Conservation (phyloP, 1,140 invertebrate genomes). For the Bombus confusus region DNA sequence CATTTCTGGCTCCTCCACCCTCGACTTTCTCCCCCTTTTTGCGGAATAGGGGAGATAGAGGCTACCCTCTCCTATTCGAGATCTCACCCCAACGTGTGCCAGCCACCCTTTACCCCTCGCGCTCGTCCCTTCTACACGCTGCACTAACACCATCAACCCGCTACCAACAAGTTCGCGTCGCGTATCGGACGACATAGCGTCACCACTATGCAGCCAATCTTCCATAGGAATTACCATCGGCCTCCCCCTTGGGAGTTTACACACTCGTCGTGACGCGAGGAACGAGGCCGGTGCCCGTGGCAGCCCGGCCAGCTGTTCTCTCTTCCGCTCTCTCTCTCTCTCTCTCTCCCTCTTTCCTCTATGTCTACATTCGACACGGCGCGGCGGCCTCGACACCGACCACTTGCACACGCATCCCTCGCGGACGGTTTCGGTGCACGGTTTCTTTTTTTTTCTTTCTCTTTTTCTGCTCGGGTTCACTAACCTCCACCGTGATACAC, state of each 20-base stretch:
- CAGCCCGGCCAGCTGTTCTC: constrained; percentile 57
- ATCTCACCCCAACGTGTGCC: constrained; percentile 52
- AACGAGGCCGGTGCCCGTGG: constrained; percentile 50
- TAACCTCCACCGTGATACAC: neutral
- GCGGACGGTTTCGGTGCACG: constrained; percentile 8
- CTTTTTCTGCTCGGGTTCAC: neutral
- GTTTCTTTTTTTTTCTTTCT: neutral
- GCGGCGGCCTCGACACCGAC: constrained; percentile 6
- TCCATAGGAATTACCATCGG: constrained; percentile 64
- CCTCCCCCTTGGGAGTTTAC: constrained; percentile 43
- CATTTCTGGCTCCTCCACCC: constrained; percentile 37
- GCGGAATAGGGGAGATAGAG: constrained; percentile 50
- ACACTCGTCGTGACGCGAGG: constrained; percentile 49
- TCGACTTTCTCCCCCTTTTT: constrained; percentile 36
- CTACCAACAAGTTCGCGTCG: constrained; percentile 64
- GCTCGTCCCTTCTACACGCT: neutral
- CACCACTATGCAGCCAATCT: constrained; percentile 65
- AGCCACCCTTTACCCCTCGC: neutral
- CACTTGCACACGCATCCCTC: constrained; percentile 10
- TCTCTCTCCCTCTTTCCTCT: neutral
- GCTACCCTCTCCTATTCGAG: constrained; percentile 20
- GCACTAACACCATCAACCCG: constrained; percentile 39
- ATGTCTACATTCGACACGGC: constrained; percentile 41
- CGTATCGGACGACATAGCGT: constrained; percentile 53
- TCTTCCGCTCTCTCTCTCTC: constrained; percentile 27